Evolutionary conservation across 1,140 invertebrate genomes (phyloP), one percentile per base, ranked within the genome.

Genomic region (Pseudachorutes palmiensis): DNA sequence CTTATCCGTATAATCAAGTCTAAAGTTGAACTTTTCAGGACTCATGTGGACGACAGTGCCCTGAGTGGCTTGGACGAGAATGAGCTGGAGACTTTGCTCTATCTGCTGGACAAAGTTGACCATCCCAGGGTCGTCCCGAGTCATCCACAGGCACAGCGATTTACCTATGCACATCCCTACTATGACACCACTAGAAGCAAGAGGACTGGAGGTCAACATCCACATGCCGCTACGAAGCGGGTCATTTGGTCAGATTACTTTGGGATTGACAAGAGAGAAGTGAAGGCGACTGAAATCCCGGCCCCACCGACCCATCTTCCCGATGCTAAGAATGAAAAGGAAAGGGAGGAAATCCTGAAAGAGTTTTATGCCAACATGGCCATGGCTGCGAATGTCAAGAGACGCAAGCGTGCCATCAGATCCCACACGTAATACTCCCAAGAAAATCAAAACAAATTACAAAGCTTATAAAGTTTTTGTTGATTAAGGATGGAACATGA

Each of bases 201-300:
- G 59, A 30, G 59, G 30, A 61, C 59, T 5, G 59, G 59, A 12
- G n/a, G n/a, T n/a, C n/a, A n/a, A n/a, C n/a, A n/a, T n/a, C 59
- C 29, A 9, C 29, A 61, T 61, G 59, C 5, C 9, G 19, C 22
- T n/a, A 5, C 5, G 70, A 91, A 91, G 76, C 90, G 90, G 76
- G 88, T 87, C 14, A 84, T 91, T 71, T 92, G 89, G 90, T 89
- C 88, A 0, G 83, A 89, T 61, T 91, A 91, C 72, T 91, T 91
- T 74, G 90, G 90, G 0, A 82, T 90, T 58, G 89, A 92, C 76
- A 83, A 87, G 63, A 86, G 88, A 68, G 84, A 83, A 77, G 87
- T 85, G 74, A 30, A 57, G 19, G 63, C 58, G n/a, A n/a, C 19
- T 9, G 31, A 36, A 2, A 32, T 28, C 0, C 36, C 2, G 59